Base-by-base conservation (phyloP, 2,797 vertebrate genomes). In the Peromyscus attwateri region DNA sequence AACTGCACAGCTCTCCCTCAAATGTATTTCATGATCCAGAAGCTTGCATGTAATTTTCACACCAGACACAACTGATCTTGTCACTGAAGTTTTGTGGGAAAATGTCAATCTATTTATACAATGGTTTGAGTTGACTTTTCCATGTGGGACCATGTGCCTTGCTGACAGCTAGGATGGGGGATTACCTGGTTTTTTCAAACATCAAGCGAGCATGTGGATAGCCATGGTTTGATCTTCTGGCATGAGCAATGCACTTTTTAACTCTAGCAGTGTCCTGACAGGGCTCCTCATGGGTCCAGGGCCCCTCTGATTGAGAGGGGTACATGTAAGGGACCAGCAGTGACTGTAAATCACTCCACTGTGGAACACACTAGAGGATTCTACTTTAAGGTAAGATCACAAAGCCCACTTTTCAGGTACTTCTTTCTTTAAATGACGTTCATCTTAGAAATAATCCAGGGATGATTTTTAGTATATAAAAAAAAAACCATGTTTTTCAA, bases 111-210 rank as follows among this genome's bases (percentile, higher is more conserved):
- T 92, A 97, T 93, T 92, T 91, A 91, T 95, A 96, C 80, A 77
- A 92, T 89, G 92, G 76, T 97, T 96, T 96, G 77, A 96, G 68
- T 57, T 97, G 93, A 98, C 81, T 98, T 97, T 98, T 97, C 88
- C 95, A 87, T 96, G 96, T 94, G 64, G 34, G 93, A 96, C 96
- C 70, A 90, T 90, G 85, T 83, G 77, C 71, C n/a, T 94, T 97
- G 92, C 92, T 97, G 92, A n/a, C 94, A 92, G 96, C 95, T 97
- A 76, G 75, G 84, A 97, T 95, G 16, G 93, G 96, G 52, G 87
- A 97, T 96, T 97, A 96, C 96, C 98, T 95, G 97, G 77, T 92
- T 91, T 97, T 98, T 98, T 97, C 89, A 93, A 95, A 84, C 92
- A 96, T 97, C 87, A 97, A 98, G 87, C 55, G 83, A 91, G 83